These are phyloP conservation scores for Cyanocitta stelleri DNA, from an alignment of 2,113 vertebrate genomes.

Conservation along the genomic window DNA sequence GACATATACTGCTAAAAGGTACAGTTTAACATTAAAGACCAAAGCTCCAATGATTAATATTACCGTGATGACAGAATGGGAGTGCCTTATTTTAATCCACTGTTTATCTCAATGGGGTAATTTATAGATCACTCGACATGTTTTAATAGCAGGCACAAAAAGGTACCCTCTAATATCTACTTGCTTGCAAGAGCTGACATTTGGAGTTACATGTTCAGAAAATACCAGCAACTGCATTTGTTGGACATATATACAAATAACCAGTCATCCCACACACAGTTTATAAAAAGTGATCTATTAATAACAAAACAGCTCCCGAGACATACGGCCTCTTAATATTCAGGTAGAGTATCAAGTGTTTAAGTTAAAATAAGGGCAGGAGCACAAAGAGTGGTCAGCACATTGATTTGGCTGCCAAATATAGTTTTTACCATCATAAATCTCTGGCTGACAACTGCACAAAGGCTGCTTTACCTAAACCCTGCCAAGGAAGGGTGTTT, in stretches of 20 bases:
- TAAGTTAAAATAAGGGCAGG: conserved; percentile 85
- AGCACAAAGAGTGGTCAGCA: conserved; percentile 79
- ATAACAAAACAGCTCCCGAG: conserved; percentile 75
- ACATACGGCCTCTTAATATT: conserved; percentile 71
- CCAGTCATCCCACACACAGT: conserved; percentile 68
- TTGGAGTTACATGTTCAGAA: conserved; percentile 66
- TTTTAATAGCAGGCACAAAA: conserved; percentile 81
- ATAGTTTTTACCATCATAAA: conserved; percentile 92
- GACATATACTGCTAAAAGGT: conserved; percentile 77
- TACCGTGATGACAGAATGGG: conserved; percentile 76
- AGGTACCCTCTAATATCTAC: conserved; percentile 66
- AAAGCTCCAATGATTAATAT: conserved; percentile 76
- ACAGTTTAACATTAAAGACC: conserved; percentile 77
- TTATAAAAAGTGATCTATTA: conserved; percentile 80
- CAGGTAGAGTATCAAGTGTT: conserved; percentile 78
- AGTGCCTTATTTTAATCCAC: conserved; percentile 78
- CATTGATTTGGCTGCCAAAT: conserved; percentile 91
- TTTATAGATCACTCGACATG: conserved; percentile 83
- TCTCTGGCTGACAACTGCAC: conserved; percentile 90
- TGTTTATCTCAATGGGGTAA: conserved; percentile 79
- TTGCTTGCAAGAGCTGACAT: conserved; percentile 73
- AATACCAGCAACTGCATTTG: conserved; percentile 67
- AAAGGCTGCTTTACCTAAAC: conserved; percentile 87
- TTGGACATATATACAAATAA: conserved; percentile 73
- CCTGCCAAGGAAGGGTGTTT: conserved; percentile 88